Evolutionary conservation across 2,888 invertebrate species (phyloP).

Genomic region (Tridacna crocea): DNA sequence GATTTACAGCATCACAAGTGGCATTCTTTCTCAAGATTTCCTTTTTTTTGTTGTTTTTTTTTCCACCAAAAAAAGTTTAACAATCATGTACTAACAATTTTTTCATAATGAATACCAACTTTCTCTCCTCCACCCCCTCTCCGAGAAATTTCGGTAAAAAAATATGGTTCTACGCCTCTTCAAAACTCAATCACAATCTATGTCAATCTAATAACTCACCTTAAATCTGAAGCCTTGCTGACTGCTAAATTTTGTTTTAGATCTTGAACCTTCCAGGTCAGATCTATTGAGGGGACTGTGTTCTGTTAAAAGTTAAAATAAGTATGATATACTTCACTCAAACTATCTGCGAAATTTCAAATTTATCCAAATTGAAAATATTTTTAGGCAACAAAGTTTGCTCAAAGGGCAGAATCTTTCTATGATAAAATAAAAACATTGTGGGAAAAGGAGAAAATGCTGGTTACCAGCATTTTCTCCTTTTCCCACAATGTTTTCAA

Average conservation of each 20-base stretch:
- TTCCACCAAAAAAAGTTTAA: too few relatives aligned
- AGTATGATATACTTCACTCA: not conserved
- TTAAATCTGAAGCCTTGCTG: constrained; percentile 91
- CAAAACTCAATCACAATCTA: too few relatives aligned
- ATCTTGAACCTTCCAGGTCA: constrained; percentile 54
- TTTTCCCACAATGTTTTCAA: not conserved
- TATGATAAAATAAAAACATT: not conserved
- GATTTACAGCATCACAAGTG: too few relatives aligned
- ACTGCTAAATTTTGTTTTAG: constrained; percentile 73
- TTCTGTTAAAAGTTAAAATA: constrained; percentile 27
- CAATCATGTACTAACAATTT: too few relatives aligned
- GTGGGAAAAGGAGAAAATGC: constrained; percentile 9
- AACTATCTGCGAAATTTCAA: not conserved
- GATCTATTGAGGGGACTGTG: constrained; percentile 33
- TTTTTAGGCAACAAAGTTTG: too few relatives aligned
- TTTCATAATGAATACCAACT: too few relatives aligned
- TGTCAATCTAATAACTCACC: constrained; percentile 64
- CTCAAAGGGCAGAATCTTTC: too few relatives aligned
- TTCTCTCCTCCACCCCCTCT: too few relatives aligned
- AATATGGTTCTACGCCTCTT: too few relatives aligned
- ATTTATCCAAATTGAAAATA: not conserved
- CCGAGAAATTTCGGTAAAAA: too few relatives aligned
- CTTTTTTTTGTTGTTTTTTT: too few relatives aligned
- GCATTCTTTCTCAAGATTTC: too few relatives aligned
- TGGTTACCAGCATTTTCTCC: constrained; percentile 4